phyloP scores from a whole-genome alignment of 2,888 invertebrate species.

The Ceraclea dissimilis region DNA sequence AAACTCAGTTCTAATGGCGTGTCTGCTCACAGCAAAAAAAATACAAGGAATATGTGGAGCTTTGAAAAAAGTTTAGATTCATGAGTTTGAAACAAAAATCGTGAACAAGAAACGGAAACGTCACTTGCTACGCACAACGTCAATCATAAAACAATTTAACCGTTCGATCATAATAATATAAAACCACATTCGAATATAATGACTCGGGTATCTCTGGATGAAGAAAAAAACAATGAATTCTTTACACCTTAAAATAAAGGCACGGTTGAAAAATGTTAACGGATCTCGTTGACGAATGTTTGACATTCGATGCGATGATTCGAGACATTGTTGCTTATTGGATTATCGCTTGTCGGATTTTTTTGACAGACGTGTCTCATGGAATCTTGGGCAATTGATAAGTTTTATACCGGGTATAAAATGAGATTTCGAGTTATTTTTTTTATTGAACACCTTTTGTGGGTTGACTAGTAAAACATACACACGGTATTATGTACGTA shows the following conservation, averaged over 20 bases:
- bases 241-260: neutral
- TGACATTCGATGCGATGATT: too few relatives aligned
- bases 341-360: neutral
- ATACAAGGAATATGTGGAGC: neutral
- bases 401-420: slow-evolving; percentile 12
- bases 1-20: slow-evolving; percentile 15
- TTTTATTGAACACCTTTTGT: slow-evolving; percentile 6
- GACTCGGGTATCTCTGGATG: neutral
- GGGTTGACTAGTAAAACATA: slow-evolving; percentile 6
- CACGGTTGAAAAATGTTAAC: neutral
- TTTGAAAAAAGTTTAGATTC: too few relatives aligned
- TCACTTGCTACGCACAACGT: neutral
- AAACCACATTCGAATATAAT: neutral
- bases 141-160: slow-evolving; percentile 1
- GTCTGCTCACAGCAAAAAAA: neutral
- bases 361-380: neutral
- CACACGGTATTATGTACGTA: neutral
- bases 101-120: neutral
- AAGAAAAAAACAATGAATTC: neutral
- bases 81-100: too few relatives aligned
- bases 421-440: slow-evolving; percentile 6
- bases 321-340: neutral
- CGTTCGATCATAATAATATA: neutral
- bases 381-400: slow-evolving; percentile 8
- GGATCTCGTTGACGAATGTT: neutral